A percentile compares a stretch with the other conserved stretches of the same genome.
These are phyloP conservation scores for Nannoperca obscura DNA, from an alignment of 2,797 vertebrate genomes.

Conservation along the genomic window DNA sequence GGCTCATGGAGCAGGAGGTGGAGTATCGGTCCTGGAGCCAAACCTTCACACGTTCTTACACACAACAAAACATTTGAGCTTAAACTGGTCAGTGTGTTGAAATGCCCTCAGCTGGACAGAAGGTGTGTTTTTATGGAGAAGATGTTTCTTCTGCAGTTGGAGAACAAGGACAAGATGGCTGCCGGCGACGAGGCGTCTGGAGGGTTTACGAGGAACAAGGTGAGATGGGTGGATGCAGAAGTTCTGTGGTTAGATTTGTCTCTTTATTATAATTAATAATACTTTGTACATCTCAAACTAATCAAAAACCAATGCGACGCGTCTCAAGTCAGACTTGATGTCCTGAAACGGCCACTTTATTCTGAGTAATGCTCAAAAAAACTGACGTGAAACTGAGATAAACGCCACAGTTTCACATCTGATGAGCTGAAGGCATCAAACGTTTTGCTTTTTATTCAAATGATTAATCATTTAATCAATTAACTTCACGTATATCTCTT, in stretches of 20 bases:
- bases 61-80: too few relatives aligned
- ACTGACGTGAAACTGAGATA: neutral
- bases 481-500: too few relatives aligned
- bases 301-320: neutral
- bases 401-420: neutral
- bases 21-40: too few relatives aligned
- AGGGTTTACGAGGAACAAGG: constrained; percentile 93
- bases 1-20: constrained; percentile 90
- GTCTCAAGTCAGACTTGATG: neutral
- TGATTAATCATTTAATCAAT: too few relatives aligned
- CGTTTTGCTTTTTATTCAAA: neutral
- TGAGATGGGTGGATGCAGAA: constrained; percentile 58
- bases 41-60: too few relatives aligned
- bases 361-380: neutral
- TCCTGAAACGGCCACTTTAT: neutral
- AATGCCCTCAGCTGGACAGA: too few relatives aligned
- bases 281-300: too few relatives aligned
- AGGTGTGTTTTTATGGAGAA: too few relatives aligned
- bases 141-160: too few relatives aligned
- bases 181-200: constrained; percentile 52
- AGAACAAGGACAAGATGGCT: constrained; percentile 75
- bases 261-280: too few relatives aligned
- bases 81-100: too few relatives aligned
- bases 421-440: neutral
- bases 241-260: neutral